These are phyloP conservation scores for Drosophila saltans DNA, from an alignment of 1,140 invertebrate genomes.

Conservation along the genomic window DNA sequence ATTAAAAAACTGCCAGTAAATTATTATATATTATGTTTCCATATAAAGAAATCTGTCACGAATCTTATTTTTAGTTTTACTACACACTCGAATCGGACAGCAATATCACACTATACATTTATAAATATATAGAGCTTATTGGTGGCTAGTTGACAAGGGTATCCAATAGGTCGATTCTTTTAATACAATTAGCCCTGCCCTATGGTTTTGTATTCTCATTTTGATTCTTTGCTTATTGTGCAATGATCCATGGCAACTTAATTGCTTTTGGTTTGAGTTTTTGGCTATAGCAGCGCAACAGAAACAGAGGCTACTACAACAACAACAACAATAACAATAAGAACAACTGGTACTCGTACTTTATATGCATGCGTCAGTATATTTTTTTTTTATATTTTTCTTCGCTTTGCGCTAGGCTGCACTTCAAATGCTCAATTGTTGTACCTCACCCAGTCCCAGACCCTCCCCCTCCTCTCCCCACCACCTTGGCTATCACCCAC, in stretches of 20 bases:
- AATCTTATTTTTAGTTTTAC: too few relatives aligned
- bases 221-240: slow-evolving; percentile 80
- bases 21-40: too few relatives aligned
- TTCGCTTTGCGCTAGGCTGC: slow-evolving; percentile 74
- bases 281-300: slow-evolving; percentile 51
- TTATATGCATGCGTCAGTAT: slow-evolving; percentile 17
- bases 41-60: too few relatives aligned
- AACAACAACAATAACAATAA: slow-evolving; percentile 21
- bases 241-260: slow-evolving; percentile 81
- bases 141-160: neutral
- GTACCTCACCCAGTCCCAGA: slow-evolving; percentile 37
- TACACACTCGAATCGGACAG: too few relatives aligned
- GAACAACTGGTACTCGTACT: slow-evolving; percentile 21
- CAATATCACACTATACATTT: too few relatives aligned
- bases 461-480: neutral
- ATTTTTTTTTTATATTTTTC: slow-evolving; percentile 40
- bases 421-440: slow-evolving; percentile 73
- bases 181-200: neutral
- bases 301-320: slow-evolving; percentile 33
- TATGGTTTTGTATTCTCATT: slow-evolving; percentile 33
- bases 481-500: slow-evolving; percentile 35
- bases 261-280: slow-evolving; percentile 79
- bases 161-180: neutral
- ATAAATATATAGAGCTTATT: too few relatives aligned
- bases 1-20: too few relatives aligned